These are phyloP conservation scores for Drosophila subpulchrella DNA, from an alignment of 1,140 invertebrate genomes.

Conservation along the genomic window DNA sequence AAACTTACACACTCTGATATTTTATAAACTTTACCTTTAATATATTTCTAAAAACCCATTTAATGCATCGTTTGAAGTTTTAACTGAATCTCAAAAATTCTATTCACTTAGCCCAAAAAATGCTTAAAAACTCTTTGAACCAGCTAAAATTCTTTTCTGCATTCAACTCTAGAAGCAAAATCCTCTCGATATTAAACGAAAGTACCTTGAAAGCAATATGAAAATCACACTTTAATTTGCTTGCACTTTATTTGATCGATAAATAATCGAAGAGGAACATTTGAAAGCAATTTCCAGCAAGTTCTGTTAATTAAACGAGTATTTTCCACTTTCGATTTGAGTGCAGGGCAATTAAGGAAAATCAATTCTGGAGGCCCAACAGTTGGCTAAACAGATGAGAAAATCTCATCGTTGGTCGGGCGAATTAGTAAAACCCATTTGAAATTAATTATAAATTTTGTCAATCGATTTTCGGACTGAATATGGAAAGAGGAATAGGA, in stretches of 20 bases:
- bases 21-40: too few species aligned
- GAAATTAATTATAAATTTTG: constrained; percentile 49
- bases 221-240: constrained; percentile 1
- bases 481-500: constrained; percentile 9
- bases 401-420: constrained; percentile 30
- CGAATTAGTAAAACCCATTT: constrained; percentile 43
- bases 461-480: constrained; percentile 38
- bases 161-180: not conserved
- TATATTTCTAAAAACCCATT: too few species aligned
- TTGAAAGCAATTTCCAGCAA: constrained; percentile 6
- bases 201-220: not conserved
- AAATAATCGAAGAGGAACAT: constrained; percentile 25
- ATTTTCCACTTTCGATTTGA: constrained; percentile 39
- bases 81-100: too few species aligned
- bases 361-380: constrained; percentile 18
- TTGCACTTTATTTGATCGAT: constrained; percentile 31
- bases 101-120: too few species aligned
- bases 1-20: too few species aligned
- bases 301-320: constrained; percentile 23
- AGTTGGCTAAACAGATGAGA: constrained; percentile 27
- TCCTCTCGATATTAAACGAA: not conserved
- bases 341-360: constrained; percentile 22
- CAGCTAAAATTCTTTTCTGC: not conserved
- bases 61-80: too few species aligned
- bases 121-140: too few species aligned